phyloP scores from a whole-genome alignment of 2,113 vertebrate species.

The Epinephelus fuscoguttatus region DNA sequence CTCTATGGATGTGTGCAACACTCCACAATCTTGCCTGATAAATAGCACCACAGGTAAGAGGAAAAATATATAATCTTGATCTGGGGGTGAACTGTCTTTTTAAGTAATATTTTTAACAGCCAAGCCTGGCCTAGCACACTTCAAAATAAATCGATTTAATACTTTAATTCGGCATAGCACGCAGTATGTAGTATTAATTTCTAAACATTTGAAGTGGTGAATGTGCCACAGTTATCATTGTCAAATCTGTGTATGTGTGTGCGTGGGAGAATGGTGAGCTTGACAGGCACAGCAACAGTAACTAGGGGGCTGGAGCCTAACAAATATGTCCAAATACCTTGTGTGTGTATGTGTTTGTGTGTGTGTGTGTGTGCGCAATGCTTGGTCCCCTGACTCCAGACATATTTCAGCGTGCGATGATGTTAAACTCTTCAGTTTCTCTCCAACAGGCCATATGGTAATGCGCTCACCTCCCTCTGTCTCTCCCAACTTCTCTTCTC shows the following conservation, averaged over 20 bases:
- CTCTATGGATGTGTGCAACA: too few species aligned
- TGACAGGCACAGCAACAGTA: too few species aligned
- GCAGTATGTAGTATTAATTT: too few species aligned
- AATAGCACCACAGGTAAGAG: too few species aligned
- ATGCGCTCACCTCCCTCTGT: slow-evolving; percentile 24
- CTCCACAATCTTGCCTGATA: too few species aligned
- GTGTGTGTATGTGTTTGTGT: neutral
- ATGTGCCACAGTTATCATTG: neutral
- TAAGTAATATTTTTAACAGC: too few species aligned
- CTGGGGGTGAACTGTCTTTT: too few species aligned
- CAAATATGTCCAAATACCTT: too few species aligned
- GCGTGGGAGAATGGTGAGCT: neutral
- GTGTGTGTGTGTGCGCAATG: neutral
- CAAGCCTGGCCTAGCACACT: too few species aligned
- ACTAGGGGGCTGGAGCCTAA: neutral
- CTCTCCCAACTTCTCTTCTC: slow-evolving; percentile 6
- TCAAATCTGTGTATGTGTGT: too few species aligned
- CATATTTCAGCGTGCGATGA: slow-evolving; percentile 33
- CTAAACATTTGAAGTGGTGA: neutral
- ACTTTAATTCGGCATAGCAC: neutral
- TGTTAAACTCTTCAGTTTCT: slow-evolving; percentile 4
- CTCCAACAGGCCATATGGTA: slow-evolving; percentile 50
- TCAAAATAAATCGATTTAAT: too few species aligned
- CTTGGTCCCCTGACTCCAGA: slow-evolving; percentile 16
- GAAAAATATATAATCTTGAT: too few species aligned